Evolutionary conservation across 2,113 vertebrate species (phyloP), one percentile per base, ranked within the genome.

Genomic region (Philantomba maxwellii): DNA sequence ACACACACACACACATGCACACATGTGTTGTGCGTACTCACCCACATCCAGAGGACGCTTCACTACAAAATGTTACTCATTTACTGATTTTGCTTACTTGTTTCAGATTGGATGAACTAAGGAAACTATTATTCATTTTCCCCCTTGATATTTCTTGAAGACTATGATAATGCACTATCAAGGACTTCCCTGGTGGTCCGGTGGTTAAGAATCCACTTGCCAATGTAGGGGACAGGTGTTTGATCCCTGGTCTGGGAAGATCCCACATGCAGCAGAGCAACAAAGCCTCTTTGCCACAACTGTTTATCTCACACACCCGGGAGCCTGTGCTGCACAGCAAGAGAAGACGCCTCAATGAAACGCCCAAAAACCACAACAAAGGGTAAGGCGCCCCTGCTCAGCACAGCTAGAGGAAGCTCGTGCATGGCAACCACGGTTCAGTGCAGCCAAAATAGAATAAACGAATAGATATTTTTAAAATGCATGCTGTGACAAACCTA

Each of bases 341-440:
- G n/a, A 6, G n/a, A 39, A 23, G 66, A 13, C 7, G 0, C 66
- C 0, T 0, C 66, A 23, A 13, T 39, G 36, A 39, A 73, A 73
- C 2, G 0, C 36, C 66, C 66, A 39, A 36, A 73, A n/a, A 19
- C 66, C 66, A 39, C n/a, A 39, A 6, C 66, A 39, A 25, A 39
- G 66, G 3, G n/a, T 73, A 2, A 73, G 66, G 21, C 6, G 6
- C 2, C 36, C 66, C 66, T 23, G n/a, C 10, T 73, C 36, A 73
- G 19, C n/a, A 39, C 10, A 39, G 19, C n/a, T 23, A 25, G 66
- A 39, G 11, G 23, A 73, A 39, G 19, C 7, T 7, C 0, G 0
- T n/a, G 7, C 66, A 23, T 0, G 0, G 36, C 21, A 39, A 73
- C 66, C 66, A 25, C 39, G n/a, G 6, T 39, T 73, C 66, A 73